Base-by-base conservation (phyloP, 2,888 invertebrate genomes). In the Sylvicola fuscatus region DNA sequence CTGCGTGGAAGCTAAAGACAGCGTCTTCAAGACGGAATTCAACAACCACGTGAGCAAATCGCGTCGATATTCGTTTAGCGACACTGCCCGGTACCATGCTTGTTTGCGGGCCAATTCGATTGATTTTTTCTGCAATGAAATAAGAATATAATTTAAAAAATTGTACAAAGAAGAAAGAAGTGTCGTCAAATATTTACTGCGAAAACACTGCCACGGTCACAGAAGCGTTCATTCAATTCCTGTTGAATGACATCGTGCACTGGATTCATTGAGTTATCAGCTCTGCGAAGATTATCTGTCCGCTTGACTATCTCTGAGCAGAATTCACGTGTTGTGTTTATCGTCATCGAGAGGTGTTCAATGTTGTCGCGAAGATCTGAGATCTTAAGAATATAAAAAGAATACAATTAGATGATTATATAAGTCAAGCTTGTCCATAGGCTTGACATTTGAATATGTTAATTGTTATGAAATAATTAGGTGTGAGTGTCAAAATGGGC, bases 11-110 rank as follows among this genome's bases (percentile, higher is more conserved):
- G 72, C 65, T 40, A 56, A 58, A 41, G 50, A 48, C 26, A 58
- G 39, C 5, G 54, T 69, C 21, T 55, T 49, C 6, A 71, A 48
- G 0, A 69, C 58, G 2, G 64, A 62, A 39, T 62, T 61, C n/a
- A 73, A 49, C 12, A 58, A 38, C 59, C 59, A 76, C 44, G 66
- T 66, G 59, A 44, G 58, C 53, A 39, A 65, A 37, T 64, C 58
- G 3, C 56, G 54, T 42, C 70, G 66, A 16, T 66, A 62, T 38
- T 56, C 47, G 1, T 70, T 70, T 42, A 69, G 64, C 4, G 73
- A 64, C 2, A 68, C 68, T 1, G 68, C 67, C 27, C 68, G 60
- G 14, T 73, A 62, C 72, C 74, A 75, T 8, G 71, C 68, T 60
- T 73, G 69, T 43, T 72, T 70, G 27, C 72, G 58, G 0, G 70